A percentile compares a stretch with the other conserved stretches of the same genome.
Evolutionary conservation across 2,113 vertebrate species (phyloP).

Genomic region (Grammomys dolichurus): DNA sequence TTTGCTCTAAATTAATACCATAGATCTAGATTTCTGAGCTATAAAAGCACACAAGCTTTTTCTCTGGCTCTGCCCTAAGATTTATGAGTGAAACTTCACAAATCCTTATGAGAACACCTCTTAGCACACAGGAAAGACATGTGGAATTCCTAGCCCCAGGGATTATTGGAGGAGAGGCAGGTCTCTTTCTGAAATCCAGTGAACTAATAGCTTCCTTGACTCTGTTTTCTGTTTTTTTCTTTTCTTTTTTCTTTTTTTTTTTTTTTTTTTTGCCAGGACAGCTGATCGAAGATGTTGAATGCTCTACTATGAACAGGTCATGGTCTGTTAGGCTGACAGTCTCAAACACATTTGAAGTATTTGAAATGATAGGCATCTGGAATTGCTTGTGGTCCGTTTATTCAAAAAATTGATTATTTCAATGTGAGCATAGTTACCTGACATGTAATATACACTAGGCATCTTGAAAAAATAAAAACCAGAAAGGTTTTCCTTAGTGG

Average conservation of each 20-base stretch:
- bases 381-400: neutral
- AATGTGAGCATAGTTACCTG: neutral
- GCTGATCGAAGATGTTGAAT: neutral
- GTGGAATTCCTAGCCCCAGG: neutral
- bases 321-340: too few relatives aligned
- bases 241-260: neutral
- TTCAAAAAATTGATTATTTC: neutral
- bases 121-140: neutral
- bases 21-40: neutral
- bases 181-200: neutral
- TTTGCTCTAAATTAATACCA: neutral
- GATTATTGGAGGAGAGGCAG: neutral
- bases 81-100: neutral
- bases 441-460: neutral
- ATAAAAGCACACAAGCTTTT: neutral
- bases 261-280: neutral
- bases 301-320: neutral
- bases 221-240: neutral
- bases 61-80: neutral
- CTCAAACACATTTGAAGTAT: neutral
- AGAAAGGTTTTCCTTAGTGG: neutral
- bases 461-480: neutral
- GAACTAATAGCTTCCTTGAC: neutral
- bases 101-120: neutral
- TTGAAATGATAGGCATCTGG: neutral